Evolutionary conservation across 1,140 invertebrate species (phyloP).

Genomic region (Drosophila navojoa): DNA sequence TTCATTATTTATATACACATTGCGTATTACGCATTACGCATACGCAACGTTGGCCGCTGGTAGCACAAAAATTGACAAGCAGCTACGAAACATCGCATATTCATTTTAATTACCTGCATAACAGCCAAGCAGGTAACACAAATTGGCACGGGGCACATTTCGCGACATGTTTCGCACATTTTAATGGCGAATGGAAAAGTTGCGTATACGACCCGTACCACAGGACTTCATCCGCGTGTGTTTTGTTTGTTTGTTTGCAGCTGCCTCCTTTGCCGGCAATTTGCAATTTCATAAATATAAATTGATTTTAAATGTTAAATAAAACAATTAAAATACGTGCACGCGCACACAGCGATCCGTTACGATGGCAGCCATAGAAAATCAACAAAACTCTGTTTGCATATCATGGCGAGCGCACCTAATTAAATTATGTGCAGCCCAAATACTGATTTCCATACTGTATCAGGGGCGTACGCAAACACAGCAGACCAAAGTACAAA

Average conservation of each 20-base stretch:
- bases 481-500: background rate
- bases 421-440: constrained; percentile 40
- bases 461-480: background rate
- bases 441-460: constrained; percentile 2
- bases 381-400: constrained; percentile 46
- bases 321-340: constrained; percentile 68
- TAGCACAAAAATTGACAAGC: constrained; percentile 68
- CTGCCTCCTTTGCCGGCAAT: constrained; percentile 62
- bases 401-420: constrained; percentile 35
- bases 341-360: background rate
- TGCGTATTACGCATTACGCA: constrained; percentile 76
- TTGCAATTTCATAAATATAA: constrained; percentile 80
- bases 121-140: constrained; percentile 50
- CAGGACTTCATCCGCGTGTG: constrained; percentile 2
- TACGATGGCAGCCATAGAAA: constrained; percentile 20
- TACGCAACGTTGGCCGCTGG: constrained; percentile 38
- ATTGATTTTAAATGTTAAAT: constrained; percentile 79
- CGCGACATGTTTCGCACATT: constrained; percentile 52
- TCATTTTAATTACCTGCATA: constrained; percentile 76
- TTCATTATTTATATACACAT: constrained; percentile 72
- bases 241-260: constrained; percentile 8
- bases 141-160: constrained; percentile 55
- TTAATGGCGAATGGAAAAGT: constrained; percentile 68
- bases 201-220: constrained; percentile 56
- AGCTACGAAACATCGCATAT: constrained; percentile 40